A percentile compares a stretch with the other conserved stretches of the same genome.
Conservation (phyloP, 2,797 vertebrate genomes). For the Spea hammondii region DNA sequence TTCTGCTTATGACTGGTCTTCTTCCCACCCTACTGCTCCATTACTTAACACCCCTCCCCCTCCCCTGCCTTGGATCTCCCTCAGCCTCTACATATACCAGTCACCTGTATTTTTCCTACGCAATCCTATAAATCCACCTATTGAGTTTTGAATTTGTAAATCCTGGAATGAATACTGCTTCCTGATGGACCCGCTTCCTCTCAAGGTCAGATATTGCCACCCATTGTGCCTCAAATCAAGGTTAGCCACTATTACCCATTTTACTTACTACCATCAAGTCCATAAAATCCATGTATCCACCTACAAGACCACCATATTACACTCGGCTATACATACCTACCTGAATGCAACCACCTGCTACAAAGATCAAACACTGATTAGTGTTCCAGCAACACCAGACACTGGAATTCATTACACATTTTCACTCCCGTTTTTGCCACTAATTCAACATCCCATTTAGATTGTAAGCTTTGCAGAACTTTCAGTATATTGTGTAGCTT, state of each 20-base stretch:
- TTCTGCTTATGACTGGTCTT: background rate
- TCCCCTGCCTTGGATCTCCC: background rate
- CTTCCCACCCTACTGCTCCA: background rate
- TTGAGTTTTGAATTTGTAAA: slow-evolving; percentile 7
- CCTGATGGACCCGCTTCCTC: background rate
- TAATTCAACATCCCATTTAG: slow-evolving; percentile 19
- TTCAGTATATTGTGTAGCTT: background rate
- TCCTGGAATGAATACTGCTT: slow-evolving; percentile 1
- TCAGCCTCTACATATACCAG: background rate
- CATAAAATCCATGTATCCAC: background rate
- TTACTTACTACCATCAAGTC: slow-evolving; percentile 18
- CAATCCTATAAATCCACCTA: slow-evolving; percentile 1
- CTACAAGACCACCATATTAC: background rate
- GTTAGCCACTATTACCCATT: background rate
- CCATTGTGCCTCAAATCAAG: background rate
- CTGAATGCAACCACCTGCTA: background rate
- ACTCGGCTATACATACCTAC: background rate
- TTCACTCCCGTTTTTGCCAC: slow-evolving; percentile 3
- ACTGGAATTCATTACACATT: background rate
- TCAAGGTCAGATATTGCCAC: background rate
- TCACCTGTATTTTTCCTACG: background rate
- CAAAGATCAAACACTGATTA: background rate
- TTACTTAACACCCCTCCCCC: background rate
- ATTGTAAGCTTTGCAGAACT: slow-evolving; percentile 48
- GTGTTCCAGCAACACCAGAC: background rate